Evolutionary conservation across 1,140 invertebrate genomes (phyloP).

Genomic region (Antheraea mylitta): DNA sequence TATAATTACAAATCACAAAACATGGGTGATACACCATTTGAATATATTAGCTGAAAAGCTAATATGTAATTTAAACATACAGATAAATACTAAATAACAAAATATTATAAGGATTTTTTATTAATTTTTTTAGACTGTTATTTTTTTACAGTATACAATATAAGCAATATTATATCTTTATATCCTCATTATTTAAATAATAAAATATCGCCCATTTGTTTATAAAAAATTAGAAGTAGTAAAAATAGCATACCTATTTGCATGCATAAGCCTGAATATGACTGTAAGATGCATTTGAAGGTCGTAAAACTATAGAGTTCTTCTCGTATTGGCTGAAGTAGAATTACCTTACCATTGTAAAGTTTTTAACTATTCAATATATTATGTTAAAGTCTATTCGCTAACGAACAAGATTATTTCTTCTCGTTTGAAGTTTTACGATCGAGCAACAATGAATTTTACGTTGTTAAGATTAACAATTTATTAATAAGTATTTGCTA

Average conservation of each 20-base stretch:
- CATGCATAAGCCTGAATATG: neutral
- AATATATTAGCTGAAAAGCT: no score
- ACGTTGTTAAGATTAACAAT: neutral
- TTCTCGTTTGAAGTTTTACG: neutral
- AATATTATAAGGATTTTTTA: no score
- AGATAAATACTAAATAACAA: no score
- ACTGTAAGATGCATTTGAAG: neutral
- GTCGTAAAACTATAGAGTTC: neutral
- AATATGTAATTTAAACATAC: no score
- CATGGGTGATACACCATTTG: no score
- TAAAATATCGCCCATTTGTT: no score
- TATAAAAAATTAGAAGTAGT: neutral
- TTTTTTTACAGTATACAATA: no score
- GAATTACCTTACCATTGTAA: neutral
- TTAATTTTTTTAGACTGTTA: no score
- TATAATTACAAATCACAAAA: no score
- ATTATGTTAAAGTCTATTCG: neutral
- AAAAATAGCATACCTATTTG: neutral
- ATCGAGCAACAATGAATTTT: neutral
- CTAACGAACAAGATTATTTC: neutral
- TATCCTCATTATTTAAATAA: no score
- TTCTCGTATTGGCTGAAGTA: neutral
- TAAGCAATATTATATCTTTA: no score
- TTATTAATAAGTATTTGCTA: neutral
- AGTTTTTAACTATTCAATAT: neutral